These are phyloP conservation scores for Neosalanx taihuensis DNA, from an alignment of 2,797 vertebrate species.

Conservation along the genomic window DNA sequence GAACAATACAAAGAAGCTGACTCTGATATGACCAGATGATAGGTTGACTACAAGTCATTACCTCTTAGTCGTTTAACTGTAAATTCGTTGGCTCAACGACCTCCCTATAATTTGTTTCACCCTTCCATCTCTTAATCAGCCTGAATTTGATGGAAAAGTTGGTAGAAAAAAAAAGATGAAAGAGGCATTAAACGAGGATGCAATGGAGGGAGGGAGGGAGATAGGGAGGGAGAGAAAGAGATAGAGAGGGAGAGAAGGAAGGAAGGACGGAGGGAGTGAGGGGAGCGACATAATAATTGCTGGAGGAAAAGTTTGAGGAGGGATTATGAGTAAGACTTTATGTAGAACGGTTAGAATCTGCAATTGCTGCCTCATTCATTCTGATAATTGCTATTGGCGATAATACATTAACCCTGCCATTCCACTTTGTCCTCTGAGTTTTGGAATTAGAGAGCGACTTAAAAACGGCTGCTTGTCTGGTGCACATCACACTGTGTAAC, in stretches of 20 bases:
- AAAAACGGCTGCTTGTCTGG: no score
- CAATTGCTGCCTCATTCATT: slow-evolving; percentile 46
- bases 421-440: slow-evolving; percentile 10
- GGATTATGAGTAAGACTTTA: slow-evolving; percentile 46
- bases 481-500: not conserved
- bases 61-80: slow-evolving; percentile 21
- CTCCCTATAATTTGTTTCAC: slow-evolving; percentile 50
- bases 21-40: slow-evolving; percentile 13
- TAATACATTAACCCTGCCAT: slow-evolving; percentile 34
- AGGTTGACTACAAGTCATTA: slow-evolving; percentile 18
- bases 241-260: no score
- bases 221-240: no score
- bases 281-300: slow-evolving; percentile 40
- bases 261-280: no score
- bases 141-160: slow-evolving; percentile 35
- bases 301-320: slow-evolving; percentile 44
- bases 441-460: not conserved
- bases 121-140: slow-evolving; percentile 54
- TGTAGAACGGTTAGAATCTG: slow-evolving; percentile 38
- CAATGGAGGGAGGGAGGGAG: slow-evolving; percentile 2
- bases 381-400: slow-evolving; percentile 50
- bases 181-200: slow-evolving; percentile 40
- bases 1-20: not conserved
- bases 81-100: slow-evolving; percentile 40
- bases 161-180: slow-evolving; percentile 33